phyloP scores from a whole-genome alignment of 1,140 invertebrate genomes.

The Meloidogyne floridensis region DNA sequence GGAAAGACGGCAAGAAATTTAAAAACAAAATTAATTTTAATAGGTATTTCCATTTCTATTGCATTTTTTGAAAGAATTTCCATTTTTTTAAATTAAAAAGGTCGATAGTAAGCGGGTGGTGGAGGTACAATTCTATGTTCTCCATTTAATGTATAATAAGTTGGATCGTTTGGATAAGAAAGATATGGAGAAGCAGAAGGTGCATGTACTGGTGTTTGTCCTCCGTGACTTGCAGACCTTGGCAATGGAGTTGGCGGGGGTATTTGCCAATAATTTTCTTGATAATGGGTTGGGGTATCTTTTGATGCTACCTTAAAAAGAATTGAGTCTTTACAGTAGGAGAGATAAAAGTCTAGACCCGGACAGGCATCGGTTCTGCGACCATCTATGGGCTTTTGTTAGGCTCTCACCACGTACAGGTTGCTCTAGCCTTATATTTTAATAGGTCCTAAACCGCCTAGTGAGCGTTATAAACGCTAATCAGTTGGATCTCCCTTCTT shows the following conservation, averaged over 20 bases:
- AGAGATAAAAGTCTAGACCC: no score
- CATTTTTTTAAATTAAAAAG: background rate
- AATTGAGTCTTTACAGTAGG: background rate
- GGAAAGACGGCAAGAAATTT: no score
- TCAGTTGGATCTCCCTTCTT: no score
- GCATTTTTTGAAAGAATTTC: background rate
- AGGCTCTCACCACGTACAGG: no score
- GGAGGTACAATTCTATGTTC: slow-evolving; percentile 54
- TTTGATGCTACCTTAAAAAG: slow-evolving; percentile 59
- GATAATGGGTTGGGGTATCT: slow-evolving; percentile 53
- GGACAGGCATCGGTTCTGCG: no score
- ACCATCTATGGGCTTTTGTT: no score
- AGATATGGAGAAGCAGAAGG: slow-evolving; percentile 46
- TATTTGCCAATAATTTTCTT: slow-evolving; percentile 47
- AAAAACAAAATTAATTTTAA: no score
- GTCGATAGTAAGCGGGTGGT: slow-evolving; percentile 43
- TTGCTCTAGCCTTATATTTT: no score
- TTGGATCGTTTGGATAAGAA: slow-evolving; percentile 61
- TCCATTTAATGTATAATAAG: slow-evolving; percentile 62
- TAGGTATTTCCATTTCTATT: no score
- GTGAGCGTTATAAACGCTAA: no score
- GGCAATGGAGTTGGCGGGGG: slow-evolving; percentile 33
- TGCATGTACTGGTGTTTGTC: slow-evolving; percentile 1
- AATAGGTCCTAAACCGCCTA: no score
- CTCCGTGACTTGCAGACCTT: background rate